Conservation (phyloP, 23 tunicate species). For the Phallusia fumigata region DNA sequence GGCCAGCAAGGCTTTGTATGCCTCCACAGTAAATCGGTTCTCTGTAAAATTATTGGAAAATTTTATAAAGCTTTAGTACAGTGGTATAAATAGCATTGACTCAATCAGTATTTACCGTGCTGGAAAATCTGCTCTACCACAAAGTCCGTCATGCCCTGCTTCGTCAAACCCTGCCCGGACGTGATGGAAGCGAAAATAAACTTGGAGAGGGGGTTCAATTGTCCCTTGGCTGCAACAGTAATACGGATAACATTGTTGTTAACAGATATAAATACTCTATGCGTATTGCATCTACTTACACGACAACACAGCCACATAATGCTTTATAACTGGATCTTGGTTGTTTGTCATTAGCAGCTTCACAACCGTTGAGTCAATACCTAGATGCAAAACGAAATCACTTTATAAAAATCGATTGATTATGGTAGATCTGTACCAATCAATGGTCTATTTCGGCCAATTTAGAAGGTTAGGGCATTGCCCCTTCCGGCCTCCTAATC, state of each 20-base stretch:
- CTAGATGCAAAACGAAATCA: constrained; percentile 17
- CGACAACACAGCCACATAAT: constrained; percentile 50
- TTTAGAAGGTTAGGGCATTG: no score
- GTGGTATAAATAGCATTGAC: no score
- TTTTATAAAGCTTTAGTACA: no score
- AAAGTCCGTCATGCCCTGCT: constrained; percentile 9
- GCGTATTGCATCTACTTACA: constrained; percentile 31
- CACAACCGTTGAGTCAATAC: constrained; percentile 43
- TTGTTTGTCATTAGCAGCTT: constrained; percentile 57
- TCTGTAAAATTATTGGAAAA: constrained; percentile 15
- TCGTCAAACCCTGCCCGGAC: constrained; percentile 35
- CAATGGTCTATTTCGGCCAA: no score
- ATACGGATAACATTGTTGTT: neutral
- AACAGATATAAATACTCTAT: neutral
- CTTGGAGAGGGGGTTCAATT: constrained; percentile 26
- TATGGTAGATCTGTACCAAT: no score
- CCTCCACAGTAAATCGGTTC: constrained; percentile 31
- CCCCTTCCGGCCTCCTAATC: no score
- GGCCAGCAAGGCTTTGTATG: constrained; percentile 51
- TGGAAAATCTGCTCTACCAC: constrained; percentile 29
- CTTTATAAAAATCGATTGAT: no score
- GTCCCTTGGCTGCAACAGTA: constrained; percentile 20
- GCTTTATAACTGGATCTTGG: constrained; percentile 51
- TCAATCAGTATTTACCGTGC: constrained; percentile 19
- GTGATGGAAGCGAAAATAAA: constrained; percentile 33